Evolutionary conservation across 2,113 vertebrate species (phyloP), one percentile per base, ranked within the genome.

Genomic region (Pseudopodoces humilis): DNA sequence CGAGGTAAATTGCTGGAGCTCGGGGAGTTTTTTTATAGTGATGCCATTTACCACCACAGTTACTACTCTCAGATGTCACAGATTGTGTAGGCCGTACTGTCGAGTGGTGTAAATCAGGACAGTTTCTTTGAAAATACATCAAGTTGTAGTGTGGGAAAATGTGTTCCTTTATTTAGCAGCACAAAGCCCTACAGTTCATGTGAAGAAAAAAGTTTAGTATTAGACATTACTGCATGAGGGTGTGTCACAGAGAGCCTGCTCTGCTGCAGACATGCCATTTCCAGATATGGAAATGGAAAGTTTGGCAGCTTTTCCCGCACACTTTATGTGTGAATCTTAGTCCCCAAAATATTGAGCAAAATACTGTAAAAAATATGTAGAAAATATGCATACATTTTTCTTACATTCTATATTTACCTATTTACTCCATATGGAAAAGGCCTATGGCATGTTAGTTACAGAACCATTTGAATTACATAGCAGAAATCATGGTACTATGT

Each of bases 51-150:
- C 71, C 83, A 83, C 33, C 52, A 90, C 47, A 55, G 39, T 93
- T 93, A 86, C 83, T 86, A 74, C 92, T 94, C 63, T 93, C 35
- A 74, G 75, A 74, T 94, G 76, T 72, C 68, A 83, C 64, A 55
- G 76, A 67, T 44, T 77, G 60, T 74, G 88, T 79, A 92, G 85
- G 82, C 77, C 13, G 37, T 77, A 58, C 82, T 92, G 74, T 79
- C 87, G 92, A 28, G 46, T 91, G 67, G 18, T 88, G 37, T 80
- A 92, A 95, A 91, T 90, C 84, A 86, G 75, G 70, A 70, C 55
- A 80, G 46, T 37, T 92, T 83, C 90, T 94, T 82, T 62, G 28
- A 85, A 87, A 81, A 44, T 87, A 24, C 74, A 68, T 85, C 25
- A 64, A 60, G 46, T 83, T 82, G 50, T 71, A 92, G 49, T 65